A percentile compares a stretch with the other conserved stretches of the same genome.
Conservation (phyloP, 2,113 vertebrate genomes). For the Craseonycteris thonglongyai region DNA sequence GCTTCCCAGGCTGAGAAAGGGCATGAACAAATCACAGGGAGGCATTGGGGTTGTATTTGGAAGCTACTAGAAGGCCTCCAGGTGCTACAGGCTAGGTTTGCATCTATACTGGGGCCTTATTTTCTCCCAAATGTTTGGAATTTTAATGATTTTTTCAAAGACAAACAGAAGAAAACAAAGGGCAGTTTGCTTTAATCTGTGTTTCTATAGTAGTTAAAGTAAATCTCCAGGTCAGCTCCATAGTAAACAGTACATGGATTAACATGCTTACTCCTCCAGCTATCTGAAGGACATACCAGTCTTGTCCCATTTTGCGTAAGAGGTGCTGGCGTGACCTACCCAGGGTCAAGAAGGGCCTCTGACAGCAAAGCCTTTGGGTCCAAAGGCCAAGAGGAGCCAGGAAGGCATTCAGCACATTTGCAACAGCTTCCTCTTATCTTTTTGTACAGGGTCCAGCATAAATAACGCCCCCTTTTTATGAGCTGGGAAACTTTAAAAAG, state of each 20-base stretch:
- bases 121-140: not conserved
- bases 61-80: not conserved
- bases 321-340: not conserved
- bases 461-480: no score
- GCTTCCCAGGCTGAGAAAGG: not conserved
- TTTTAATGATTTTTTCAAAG: not conserved
- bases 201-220: not conserved
- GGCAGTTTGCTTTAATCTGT: not conserved
- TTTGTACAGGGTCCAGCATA: no score
- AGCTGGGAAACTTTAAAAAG: no score
- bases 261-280: not conserved
- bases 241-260: not conserved
- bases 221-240: not conserved
- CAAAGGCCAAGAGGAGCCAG: not conserved
- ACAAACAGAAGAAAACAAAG: not conserved
- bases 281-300: not conserved
- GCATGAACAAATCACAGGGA: not conserved
- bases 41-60: not conserved
- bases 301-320: not conserved
- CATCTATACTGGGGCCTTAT: not conserved
- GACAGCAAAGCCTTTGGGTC: not conserved
- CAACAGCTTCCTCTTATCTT: not conserved
- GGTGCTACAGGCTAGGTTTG: not conserved
- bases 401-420: not conserved
- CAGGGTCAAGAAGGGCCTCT: not conserved